Evolutionary conservation across 35 echinoderm and acorn worm species (phyloP).

Genomic region (Apostichopus japonicus): DNA sequence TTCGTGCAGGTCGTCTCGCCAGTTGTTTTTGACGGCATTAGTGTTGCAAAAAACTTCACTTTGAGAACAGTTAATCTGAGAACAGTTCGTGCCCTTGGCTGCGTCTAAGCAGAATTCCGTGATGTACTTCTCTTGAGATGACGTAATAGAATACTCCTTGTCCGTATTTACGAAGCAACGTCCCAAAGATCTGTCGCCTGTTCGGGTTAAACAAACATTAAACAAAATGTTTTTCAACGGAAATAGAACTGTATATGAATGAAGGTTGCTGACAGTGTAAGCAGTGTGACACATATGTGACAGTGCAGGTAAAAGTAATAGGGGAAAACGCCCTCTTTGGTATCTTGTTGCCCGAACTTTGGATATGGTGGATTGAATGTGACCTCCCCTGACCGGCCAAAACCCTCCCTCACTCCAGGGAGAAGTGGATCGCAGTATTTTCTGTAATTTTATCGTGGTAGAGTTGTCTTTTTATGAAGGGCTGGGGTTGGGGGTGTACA

Average conservation of each 20-base stretch:
- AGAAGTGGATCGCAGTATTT: too few relatives aligned
- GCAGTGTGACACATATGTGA: background rate
- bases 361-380: too few relatives aligned
- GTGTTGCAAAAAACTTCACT: background rate
- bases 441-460: too few relatives aligned
- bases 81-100: background rate
- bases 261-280: background rate
- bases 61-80: background rate
- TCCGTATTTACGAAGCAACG: slow-evolving; percentile 16
- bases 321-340: too few relatives aligned
- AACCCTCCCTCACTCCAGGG: too few relatives aligned
- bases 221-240: background rate
- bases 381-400: too few relatives aligned
- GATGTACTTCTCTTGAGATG: slow-evolving; percentile 2
- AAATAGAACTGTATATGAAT: background rate
- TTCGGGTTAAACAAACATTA: background rate
- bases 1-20: background rate
- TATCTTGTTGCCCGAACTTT: too few relatives aligned
- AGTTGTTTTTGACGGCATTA: background rate
- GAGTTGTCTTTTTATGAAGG: too few relatives aligned
- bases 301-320: too few relatives aligned
- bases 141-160: background rate
- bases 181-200: slow-evolving; percentile 16
- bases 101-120: slow-evolving; percentile 45
- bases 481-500: too few relatives aligned